Conservation (phyloP, 2,888 invertebrate species). For the Folsomia manolachei region DNA sequence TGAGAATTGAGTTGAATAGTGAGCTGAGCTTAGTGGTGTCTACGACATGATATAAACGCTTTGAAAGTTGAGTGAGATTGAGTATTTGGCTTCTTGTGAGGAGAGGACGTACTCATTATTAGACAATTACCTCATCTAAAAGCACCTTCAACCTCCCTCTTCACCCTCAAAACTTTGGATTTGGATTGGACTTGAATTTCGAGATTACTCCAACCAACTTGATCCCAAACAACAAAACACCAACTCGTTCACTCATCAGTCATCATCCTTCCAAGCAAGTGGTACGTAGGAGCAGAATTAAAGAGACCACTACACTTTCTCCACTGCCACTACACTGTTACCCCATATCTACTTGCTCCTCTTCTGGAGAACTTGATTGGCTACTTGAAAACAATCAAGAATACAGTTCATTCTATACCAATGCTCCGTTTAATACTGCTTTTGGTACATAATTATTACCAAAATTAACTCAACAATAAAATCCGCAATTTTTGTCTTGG, state of each 20-base stretch:
- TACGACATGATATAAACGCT: no score
- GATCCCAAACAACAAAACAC: background rate
- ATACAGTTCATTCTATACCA: no score
- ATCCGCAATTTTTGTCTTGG: background rate
- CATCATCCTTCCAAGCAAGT: no score
- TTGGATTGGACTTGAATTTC: background rate
- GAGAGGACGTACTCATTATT: slow-evolving; percentile 2
- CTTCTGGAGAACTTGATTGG: background rate
- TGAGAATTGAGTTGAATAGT: background rate
- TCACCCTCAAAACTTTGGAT: background rate
- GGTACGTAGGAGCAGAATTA: no score
- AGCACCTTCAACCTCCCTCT: background rate
- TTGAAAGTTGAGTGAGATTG: background rate
- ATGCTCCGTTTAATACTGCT: no score
- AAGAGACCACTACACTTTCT: no score
- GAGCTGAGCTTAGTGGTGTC: background rate
- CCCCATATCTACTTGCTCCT: background rate
- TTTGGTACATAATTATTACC: no score
- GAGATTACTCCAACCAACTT: background rate
- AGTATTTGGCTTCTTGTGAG: slow-evolving; percentile 9
- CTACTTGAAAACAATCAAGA: background rate
- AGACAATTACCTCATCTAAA: slow-evolving; percentile 6
- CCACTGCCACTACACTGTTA: no score
- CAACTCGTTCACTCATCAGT: background rate
- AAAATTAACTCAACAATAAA: no score